Base-by-base conservation (phyloP, 2,797 vertebrate species). In the Mus spretus region DNA sequence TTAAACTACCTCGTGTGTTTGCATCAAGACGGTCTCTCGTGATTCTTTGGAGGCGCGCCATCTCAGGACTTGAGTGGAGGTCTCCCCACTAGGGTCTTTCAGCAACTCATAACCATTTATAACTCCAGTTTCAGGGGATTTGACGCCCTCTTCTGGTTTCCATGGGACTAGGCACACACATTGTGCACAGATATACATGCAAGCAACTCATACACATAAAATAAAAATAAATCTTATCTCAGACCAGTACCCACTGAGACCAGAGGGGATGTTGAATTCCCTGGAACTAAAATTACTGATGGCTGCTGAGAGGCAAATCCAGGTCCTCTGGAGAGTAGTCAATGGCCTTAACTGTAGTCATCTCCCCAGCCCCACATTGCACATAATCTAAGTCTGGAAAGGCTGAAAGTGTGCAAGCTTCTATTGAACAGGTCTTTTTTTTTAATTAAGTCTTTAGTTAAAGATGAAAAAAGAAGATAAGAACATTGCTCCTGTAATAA, bases 401-500 rank as follows among this genome's bases (percentile, higher is more conserved):
- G 47, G 37, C 26, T 78, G 12, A n/a, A 90, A 78, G 31, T 12
- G 15, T 90, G n/a, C 61, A n/a, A 11, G 53, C 19, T 84, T 92
- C 65, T 81, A 3, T 19, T 85, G 82, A 57, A n/a, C 67, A 75
- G 8, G 63, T 24, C 40, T 14, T 44, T 70, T 70, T 80, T 65
- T 57, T n/a, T n/a, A 78, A n/a, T 61, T 15, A 70, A 72, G 44
- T 91, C 90, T 87, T 87, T 91, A 75, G 82, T 89, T 59, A 86
- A 75, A 50, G 77, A 79, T 75, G 55, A 90, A 82, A 88, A 59
- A 63, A 90, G 77, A 95, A 84, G 84, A 80, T 65, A 28, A 50
- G 83, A 93, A 74, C 53, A 89, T 47, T 87, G n/a, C 80, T 93
- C 37, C 90, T 13, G 63, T 74, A 57, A 13, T 53, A 6, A 89